These are phyloP conservation scores for Tragelaphus strepsiceros DNA, from an alignment of 2,113 vertebrate genomes.

Conservation along the genomic window DNA sequence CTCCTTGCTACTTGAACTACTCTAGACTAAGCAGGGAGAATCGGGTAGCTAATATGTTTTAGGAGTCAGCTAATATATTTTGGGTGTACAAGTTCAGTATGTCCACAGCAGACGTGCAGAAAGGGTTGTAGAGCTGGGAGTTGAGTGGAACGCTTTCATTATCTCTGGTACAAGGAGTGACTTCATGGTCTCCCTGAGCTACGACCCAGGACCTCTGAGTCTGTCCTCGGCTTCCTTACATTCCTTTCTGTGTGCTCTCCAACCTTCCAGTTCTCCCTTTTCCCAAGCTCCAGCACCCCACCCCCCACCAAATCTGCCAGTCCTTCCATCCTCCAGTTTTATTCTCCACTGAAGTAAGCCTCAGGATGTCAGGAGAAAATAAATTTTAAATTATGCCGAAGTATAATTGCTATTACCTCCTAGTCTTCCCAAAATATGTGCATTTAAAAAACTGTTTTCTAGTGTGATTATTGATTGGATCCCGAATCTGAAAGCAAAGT, in stretches of 20 bases:
- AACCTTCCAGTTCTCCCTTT: neutral
- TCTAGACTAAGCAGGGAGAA: neutral
- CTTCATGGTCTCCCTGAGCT: neutral
- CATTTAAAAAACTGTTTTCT: neutral
- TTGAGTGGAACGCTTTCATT: neutral
- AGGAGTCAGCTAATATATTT: neutral
- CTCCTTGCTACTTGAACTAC: neutral
- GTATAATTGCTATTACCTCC: neutral
- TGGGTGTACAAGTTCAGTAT: neutral
- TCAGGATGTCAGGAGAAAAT: neutral
- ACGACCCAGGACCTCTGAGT: neutral
- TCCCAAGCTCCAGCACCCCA: neutral
- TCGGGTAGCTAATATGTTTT: neutral
- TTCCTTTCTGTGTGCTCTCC: neutral
- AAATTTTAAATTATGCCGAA: neutral
- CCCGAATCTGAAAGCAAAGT: neutral
- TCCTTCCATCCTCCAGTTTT: neutral
- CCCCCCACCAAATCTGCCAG: neutral
- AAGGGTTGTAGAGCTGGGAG: neutral
- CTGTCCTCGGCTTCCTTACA: neutral
- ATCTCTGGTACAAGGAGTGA: neutral
- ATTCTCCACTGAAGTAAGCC: neutral
- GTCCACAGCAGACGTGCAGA: fast-evolving
- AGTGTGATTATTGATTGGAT: neutral
- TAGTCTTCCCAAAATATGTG: neutral